Evolutionary conservation across 2,113 vertebrate genomes (phyloP).

Genomic region (Chloebia gouldiae): DNA sequence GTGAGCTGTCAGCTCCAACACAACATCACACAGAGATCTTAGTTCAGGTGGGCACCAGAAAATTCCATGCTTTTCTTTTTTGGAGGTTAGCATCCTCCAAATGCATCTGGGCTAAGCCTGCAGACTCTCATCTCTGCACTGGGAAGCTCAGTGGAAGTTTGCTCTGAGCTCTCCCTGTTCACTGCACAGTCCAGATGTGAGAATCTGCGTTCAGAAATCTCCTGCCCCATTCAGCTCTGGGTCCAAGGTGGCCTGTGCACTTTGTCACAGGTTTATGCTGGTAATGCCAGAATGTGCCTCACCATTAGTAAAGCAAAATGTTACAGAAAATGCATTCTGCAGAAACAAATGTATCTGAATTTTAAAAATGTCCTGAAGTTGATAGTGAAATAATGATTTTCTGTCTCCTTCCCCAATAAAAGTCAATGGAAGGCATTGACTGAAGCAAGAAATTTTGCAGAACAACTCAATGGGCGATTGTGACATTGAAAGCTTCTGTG

Average conservation of each 20-base stretch:
- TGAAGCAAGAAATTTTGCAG: neutral
- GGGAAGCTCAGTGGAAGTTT: neutral
- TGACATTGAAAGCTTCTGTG: neutral
- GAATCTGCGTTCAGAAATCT: neutral
- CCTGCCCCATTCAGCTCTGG: rapidly evolving
- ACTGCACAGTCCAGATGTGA: neutral
- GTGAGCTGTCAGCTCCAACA: neutral
- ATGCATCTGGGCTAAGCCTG: neutral
- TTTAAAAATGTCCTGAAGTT: neutral
- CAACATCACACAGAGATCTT: neutral
- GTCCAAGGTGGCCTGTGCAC: neutral
- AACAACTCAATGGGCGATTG: rapidly evolving
- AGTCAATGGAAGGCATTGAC: neutral
- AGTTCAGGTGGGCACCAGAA: neutral
- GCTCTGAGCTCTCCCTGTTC: neutral
- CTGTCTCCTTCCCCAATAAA: neutral
- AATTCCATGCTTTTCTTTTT: neutral
- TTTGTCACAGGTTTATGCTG: neutral
- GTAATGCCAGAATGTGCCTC: neutral
- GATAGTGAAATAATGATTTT: neutral
- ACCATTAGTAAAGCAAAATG: neutral
- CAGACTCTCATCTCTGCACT: neutral
- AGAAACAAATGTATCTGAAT: neutral
- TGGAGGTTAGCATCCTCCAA: neutral
- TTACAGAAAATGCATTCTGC: neutral